These are phyloP conservation scores for Zalophus californianus DNA, from an alignment of 2,797 vertebrate species.

Conservation along the genomic window DNA sequence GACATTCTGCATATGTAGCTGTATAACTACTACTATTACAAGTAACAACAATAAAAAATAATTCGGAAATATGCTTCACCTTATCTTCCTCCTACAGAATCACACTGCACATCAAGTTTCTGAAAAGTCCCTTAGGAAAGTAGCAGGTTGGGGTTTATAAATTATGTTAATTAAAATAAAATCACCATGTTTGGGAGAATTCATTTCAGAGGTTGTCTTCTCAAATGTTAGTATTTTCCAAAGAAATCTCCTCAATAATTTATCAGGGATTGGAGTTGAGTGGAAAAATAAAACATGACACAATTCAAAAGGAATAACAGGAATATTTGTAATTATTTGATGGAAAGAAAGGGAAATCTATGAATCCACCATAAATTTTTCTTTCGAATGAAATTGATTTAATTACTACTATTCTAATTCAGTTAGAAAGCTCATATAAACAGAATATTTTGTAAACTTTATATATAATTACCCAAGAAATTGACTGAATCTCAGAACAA, in stretches of 20 bases:
- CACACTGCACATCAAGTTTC: background rate
- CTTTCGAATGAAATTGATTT: conserved; percentile 46
- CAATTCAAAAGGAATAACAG: background rate
- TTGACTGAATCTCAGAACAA: background rate
- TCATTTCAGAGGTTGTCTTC: background rate
- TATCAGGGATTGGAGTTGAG: background rate
- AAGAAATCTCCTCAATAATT: background rate
- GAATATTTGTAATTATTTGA: background rate
- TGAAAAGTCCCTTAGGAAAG: background rate
- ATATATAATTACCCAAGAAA: conserved; percentile 27
- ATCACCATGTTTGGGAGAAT: background rate
- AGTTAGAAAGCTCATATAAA: background rate
- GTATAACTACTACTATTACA: background rate
- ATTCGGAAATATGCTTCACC: background rate
- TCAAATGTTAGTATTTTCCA: conserved; percentile 39
- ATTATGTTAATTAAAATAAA: conserved; percentile 41
- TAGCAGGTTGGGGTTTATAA: background rate
- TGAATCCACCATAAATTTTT: background rate
- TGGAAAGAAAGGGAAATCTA: background rate
- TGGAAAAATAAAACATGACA: background rate
- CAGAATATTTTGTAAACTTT: conserved; percentile 4
- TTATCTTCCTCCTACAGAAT: background rate
- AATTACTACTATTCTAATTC: conserved; percentile 7
- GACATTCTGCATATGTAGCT: background rate
- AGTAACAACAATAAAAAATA: background rate